Base-by-base conservation (phyloP, 2,113 vertebrate genomes). In the Cyprinodon tularosa region DNA sequence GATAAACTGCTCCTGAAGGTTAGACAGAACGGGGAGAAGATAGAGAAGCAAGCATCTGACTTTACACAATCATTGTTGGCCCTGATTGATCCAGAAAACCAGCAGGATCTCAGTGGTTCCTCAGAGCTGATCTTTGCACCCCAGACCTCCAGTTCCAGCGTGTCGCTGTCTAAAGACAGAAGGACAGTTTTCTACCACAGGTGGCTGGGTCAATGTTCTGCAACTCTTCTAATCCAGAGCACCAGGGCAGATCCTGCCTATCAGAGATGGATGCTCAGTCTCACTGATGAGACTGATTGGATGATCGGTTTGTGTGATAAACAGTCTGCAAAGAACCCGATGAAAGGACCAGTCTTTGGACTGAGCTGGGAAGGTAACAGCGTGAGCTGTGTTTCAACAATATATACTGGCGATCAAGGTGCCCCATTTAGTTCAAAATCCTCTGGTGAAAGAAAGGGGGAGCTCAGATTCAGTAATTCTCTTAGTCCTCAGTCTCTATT, bases 41-140 rank as follows among this genome's bases (percentile, higher is more conserved):
- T 90, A 6, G 0, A 81, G 15, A 1, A 64, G 11, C 70, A 92
- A 45, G 74, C 81, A 2, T 29, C 0, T 4, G 10, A 79, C 15
- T 80, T 89, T 10, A 73, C 60, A 60, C 40, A 60, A 17, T 84
- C 86, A 4, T n/a, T 88, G 72, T 12, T 93, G 77, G 77, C 20
- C 39, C 59, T 91, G 73, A 68, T 90, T 14, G 84, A 92, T 62
- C 90, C 86, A 11, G 84, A 90, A 40, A 74, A 86, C 37, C 66
- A 83, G 10, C 76, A 79, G 29, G 44, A 81, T 37, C 5, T 59
- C 3, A 2, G 2, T 12, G 4, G 14, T 0, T n/a, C 65, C 5
- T 47, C 83, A 71, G 2, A 78, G 3, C 66, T 88, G 70, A 72
- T 57, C 15, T 88, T 91, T 90, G 65, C 86, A 7, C 78, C 68